Percentiles rank a stretch among this genome's conserved stretches.
Conservation (phyloP, 2,113 vertebrate genomes). For the Alethe castanea region DNA sequence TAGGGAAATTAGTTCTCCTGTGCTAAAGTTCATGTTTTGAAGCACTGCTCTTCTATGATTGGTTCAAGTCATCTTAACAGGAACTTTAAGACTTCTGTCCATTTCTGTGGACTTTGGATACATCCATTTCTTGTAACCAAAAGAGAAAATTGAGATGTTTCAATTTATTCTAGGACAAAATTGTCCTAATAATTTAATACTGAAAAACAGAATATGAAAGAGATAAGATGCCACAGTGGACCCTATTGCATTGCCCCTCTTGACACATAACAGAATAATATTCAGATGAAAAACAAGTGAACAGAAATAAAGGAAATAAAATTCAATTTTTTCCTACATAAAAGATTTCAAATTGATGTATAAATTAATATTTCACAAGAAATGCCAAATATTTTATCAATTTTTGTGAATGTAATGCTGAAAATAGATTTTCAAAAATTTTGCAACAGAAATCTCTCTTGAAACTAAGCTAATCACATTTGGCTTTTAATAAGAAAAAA, state of each 20-base stretch:
- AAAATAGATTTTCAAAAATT: not conserved
- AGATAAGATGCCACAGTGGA: rapidly evolving
- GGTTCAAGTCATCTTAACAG: not conserved
- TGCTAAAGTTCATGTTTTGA: not conserved
- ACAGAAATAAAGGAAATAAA: not conserved
- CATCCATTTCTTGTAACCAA: not conserved
- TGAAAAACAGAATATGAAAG: not conserved
- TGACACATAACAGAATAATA: not conserved
- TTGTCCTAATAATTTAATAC: not conserved
- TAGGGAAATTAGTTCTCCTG: not conserved
- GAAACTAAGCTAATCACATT: not conserved
- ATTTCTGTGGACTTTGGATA: not conserved
- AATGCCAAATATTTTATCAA: not conserved
- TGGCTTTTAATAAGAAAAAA: not conserved
- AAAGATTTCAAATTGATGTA: not conserved
- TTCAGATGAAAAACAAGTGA: not conserved
- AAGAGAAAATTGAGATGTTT: not conserved
- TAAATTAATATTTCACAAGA: not conserved
- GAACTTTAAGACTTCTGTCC: not conserved
- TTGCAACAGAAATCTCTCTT: not conserved
- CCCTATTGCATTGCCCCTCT: not conserved
- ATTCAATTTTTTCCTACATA: not conserved
- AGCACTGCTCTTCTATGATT: not conserved
- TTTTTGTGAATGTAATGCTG: not conserved
- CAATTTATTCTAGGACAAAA: not conserved